Base-by-base conservation (phyloP, 1,140 invertebrate species). In the Orius laevigatus region DNA sequence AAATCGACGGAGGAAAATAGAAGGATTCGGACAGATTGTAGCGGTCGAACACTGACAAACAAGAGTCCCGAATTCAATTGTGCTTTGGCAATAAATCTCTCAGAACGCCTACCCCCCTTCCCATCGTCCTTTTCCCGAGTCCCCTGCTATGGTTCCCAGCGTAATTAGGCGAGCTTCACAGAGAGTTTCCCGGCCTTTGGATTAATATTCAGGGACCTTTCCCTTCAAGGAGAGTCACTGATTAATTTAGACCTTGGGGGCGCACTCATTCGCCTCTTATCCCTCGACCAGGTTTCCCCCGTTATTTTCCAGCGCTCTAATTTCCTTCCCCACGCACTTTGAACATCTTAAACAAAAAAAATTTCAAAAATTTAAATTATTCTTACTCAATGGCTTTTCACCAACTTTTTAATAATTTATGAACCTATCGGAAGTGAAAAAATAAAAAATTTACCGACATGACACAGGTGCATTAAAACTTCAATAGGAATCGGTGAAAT, bases 61-160 rank as follows among this genome's bases (percentile, higher is more conserved):
- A 42, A 42, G 40, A 42, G 25, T 25, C 25, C 40, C 16, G 40
- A 42, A 42, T 42, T 42, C 40, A 42, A 42, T 42, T 42, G 40
- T 42, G 40, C 40, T 19, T 19, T 14, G 19, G 40, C 40, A 16
- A 42, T 42, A 42, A 42, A 42, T 42, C 40, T 42, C 19, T 16
- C 36, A 16, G 36, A 38, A 38, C n/a, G 3, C 36, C 36, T 10
- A 3, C 5, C 10, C 12, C 5, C 14, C 5, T 16, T 42, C 16
- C 19, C 36, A 42, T 5, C 40, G 14, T 42, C 19, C 36, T 42
- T 19, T 19, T 42, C 36, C 36, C 36, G 36, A 12, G n/a, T 16
- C 40, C 40, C 14, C 10, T 19, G 36, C 40, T 25, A 25, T 25
- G 25, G 25, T 25, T 25, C 25, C 8, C 25, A 25, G 25, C 40